A percentile compares a stretch with the other conserved stretches of the same genome.
phyloP scores from a whole-genome alignment of 2,113 vertebrate species.

The Grus americana region DNA sequence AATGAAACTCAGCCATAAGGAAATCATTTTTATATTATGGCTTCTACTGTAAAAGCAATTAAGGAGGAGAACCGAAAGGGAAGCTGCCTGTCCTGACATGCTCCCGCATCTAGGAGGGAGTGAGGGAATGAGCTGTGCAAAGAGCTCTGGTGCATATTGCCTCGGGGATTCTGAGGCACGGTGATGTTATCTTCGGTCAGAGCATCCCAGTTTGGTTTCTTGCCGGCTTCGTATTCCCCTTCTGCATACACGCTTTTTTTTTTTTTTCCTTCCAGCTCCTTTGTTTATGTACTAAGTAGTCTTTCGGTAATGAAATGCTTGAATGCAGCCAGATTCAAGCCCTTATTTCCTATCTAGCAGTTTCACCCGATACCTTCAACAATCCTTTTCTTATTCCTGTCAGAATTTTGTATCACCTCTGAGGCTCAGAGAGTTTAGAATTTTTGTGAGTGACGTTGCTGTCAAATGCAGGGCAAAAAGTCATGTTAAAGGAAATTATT shows the following conservation, averaged over 20 bases:
- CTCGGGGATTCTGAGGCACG: background rate
- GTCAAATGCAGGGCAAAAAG: background rate
- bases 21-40: background rate
- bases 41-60: conserved; percentile 6
- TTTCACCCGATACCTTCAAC: background rate
- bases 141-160: background rate
- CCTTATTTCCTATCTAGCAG: background rate
- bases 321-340: background rate
- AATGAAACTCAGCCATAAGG: background rate
- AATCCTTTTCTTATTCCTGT: background rate
- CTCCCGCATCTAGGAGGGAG: background rate
- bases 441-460: background rate
- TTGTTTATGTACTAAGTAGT: background rate
- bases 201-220: background rate
- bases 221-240: background rate
- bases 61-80: background rate
- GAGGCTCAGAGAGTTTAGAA: background rate
- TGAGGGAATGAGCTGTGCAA: background rate
- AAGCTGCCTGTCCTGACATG: background rate
- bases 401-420: background rate
- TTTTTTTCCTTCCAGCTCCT: background rate
- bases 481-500: background rate
- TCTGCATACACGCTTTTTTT: background rate
- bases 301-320: background rate
- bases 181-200: background rate